Conservation (phyloP, 2,113 vertebrate species). For the Sisor rabdophorus region DNA sequence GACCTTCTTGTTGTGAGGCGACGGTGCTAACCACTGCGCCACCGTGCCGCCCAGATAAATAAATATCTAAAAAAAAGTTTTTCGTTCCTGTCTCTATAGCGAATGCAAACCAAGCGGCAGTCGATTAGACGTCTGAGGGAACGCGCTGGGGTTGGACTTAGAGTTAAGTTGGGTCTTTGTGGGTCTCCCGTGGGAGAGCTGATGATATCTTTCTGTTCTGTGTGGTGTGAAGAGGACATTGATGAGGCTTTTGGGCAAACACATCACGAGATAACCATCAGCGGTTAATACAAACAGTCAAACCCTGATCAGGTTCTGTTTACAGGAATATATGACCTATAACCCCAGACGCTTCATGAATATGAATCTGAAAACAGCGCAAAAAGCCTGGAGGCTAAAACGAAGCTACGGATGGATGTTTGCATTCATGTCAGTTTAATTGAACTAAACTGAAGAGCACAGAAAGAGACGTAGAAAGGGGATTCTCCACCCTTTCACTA, state of each 20-base stretch:
- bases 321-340: slow-evolving; percentile 28
- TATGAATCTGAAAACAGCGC: slow-evolving; percentile 2
- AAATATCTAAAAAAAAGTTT: neutral
- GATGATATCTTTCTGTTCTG: slow-evolving; percentile 28
- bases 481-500: too few relatives aligned
- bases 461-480: too few relatives aligned
- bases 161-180: slow-evolving; percentile 19
- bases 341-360: slow-evolving; percentile 23
- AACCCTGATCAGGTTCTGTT: slow-evolving; percentile 35
- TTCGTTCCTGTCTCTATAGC: neutral
- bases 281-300: slow-evolving; percentile 18
- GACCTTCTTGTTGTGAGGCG: too few relatives aligned
- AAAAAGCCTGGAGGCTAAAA: neutral
- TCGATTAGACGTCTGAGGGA: neutral
- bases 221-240: slow-evolving; percentile 17
- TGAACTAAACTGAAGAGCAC: too few relatives aligned
- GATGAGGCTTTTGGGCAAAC: slow-evolving; percentile 18
- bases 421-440: neutral
- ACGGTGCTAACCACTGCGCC: too few relatives aligned
- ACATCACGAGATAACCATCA: slow-evolving; percentile 23
- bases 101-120: slow-evolving; percentile 18
- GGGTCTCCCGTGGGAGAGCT: slow-evolving; percentile 10
- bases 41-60: neutral
- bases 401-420: neutral
- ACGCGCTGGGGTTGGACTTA: neutral